Base-by-base conservation (phyloP, 2,113 vertebrate species). In the Butastur rufipennis region DNA sequence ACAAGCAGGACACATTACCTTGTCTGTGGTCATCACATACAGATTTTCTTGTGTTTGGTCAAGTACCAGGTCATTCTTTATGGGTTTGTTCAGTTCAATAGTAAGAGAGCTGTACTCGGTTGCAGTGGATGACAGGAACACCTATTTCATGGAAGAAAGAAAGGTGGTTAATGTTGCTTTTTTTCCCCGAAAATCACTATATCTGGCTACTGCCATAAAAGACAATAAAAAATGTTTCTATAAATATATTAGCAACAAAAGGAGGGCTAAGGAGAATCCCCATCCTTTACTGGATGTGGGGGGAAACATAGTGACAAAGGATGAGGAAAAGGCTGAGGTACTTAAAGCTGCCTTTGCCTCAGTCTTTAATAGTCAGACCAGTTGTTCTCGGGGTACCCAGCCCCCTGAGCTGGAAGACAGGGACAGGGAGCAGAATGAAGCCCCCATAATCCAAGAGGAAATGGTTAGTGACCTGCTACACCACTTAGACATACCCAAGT, bases 1-100 rank as follows among this genome's bases (percentile, higher is more conserved):
- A 3, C 13, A 56, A 71, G n/a, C 8, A 29, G 36, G 73, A 77
- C 47, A 74, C 0, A 0, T 93, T 97, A 99, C 99, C 99, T 99
- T 99, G 88, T 98, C 98, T 96, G 99, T 98, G 5, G 98, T 99
- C 98, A 99, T 99, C 96, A 99, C 98, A 0, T 99, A 99, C 19
- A 99, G 91, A 91, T 98, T 97, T 61, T 98, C 96, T 81, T 95
- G 97, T 43, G 93, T 90, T 56, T 92, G 93, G 29, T 99, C 99
- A 58, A 99, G 98, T 66, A 98, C 98, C 63, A 99, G 98, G 90
- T 99, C 98, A 93, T 98, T 99, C 97, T 99, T 99, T 95, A 99
- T 97, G 3, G 95, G 94, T 89, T 98, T 98, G 89, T 98, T 98
- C 72, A 91, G 96, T 40, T 99, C 99, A 42, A 98, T 98, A 3